Evolutionary conservation across 2,113 vertebrate species (phyloP).

Genomic region (Crotalus tigris): DNA sequence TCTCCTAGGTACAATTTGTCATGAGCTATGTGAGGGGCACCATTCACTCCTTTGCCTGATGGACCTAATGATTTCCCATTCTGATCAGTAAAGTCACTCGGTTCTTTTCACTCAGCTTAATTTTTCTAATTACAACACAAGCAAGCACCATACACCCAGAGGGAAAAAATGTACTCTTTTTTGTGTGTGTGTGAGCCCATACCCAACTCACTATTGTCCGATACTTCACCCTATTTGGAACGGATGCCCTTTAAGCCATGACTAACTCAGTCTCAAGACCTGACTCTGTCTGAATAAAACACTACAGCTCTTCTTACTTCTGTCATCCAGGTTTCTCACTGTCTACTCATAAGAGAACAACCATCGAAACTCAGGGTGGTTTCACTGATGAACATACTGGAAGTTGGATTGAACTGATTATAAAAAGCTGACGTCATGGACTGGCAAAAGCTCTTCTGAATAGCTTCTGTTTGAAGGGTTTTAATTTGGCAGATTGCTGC

Average conservation of each 20-base stretch:
- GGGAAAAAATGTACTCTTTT: neutral
- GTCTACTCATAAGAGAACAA: neutral
- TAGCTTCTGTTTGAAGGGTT: neutral
- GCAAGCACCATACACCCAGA: neutral
- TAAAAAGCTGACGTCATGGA: neutral
- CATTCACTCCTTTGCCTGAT: neutral
- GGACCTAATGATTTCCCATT: neutral
- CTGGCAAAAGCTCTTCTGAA: neutral
- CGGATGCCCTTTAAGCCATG: neutral
- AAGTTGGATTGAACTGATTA: neutral
- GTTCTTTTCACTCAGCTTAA: neutral
- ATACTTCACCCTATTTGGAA: neutral
- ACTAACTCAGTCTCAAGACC: neutral
- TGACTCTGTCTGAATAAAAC: neutral
- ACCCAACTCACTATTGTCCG: neutral
- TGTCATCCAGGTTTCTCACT: constrained; percentile 2
- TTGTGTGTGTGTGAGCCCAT: neutral
- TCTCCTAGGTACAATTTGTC: neutral
- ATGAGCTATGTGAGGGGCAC: neutral
- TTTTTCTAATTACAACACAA: neutral
- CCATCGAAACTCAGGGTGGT: neutral
- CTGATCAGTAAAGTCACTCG: neutral
- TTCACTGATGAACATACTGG: neutral
- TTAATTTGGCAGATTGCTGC: neutral
- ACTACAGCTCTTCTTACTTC: neutral